These are phyloP conservation scores for Heliocidaris tuberculata DNA, from an alignment of 35 echinoderm and acorn worm species.

Conservation along the genomic window DNA sequence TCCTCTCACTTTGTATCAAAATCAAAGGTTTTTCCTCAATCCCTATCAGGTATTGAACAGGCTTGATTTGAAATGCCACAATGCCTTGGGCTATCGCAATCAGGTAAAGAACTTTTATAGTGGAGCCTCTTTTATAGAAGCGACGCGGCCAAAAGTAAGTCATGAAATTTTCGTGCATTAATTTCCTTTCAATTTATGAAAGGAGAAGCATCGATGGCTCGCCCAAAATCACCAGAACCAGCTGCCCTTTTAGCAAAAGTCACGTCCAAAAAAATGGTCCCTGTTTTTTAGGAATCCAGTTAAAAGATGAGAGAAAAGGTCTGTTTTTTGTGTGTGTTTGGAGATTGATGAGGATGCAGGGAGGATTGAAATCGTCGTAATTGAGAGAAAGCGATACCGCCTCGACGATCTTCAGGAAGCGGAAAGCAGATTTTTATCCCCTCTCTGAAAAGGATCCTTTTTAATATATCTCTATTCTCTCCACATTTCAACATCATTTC, in stretches of 20 bases:
- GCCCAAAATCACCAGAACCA: not conserved
- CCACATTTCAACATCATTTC: not conserved
- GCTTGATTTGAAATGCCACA: not conserved
- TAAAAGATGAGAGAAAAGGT: not conserved
- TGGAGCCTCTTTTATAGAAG: not conserved
- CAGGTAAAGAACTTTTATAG: not conserved
- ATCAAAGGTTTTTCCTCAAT: not conserved
- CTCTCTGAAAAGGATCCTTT: not conserved
- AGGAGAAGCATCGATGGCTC: constrained; percentile 1
- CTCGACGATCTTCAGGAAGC: not conserved
- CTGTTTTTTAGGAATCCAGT: not conserved
- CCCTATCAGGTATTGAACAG: not conserved
- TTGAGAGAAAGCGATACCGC: not conserved
- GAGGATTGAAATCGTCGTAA: not conserved
- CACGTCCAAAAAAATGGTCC: not conserved
- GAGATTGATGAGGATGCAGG: not conserved
- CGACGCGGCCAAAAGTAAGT: not conserved
- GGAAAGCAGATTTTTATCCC: not conserved
- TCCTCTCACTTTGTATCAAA: too few species aligned
- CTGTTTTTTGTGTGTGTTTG: not conserved
- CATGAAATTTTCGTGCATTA: constrained; percentile 12
- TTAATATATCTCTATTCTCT: not conserved
- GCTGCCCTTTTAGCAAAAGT: not conserved
- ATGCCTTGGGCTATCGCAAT: not conserved
- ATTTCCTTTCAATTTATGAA: constrained; percentile 8